Base-by-base conservation (phyloP, 1,140 invertebrate genomes). In the Hypsibius dujardini region DNA sequence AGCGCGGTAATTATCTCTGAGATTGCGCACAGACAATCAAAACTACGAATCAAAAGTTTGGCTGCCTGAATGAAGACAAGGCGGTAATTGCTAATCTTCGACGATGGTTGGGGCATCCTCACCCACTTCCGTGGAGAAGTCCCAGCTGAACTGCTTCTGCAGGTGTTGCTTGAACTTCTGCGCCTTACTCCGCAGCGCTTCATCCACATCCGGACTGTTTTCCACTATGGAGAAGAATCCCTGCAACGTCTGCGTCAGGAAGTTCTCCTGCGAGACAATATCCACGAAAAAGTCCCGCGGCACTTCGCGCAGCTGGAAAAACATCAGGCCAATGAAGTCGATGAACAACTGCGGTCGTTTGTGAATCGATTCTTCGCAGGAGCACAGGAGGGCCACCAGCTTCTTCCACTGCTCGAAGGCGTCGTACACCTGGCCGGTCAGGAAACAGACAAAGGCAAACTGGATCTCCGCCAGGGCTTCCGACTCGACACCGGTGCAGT, bases 391-490 rank as follows among this genome's bases (percentile, higher is more conserved):
- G 47, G 84, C 82, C 1, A 97, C 83, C 1, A 97, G 76, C 72
- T 86, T 84, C 77, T 95, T 93, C 95, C 95, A 98, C 73, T 96
- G 91, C 75, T 96, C 93, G 80, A 97, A 93, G 0, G 90, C 88
- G 77, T 95, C 92, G 59, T 92, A 86, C 71, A 90, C 92, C 78
- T 96, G 91, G 1, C 92, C 94, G 72, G 92, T 85, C 1, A 97
- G 80, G 78, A 97, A 97, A 75, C 90, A 91, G 0, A 95, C 79
- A 78, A 94, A 98, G 1, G 89, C 83, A 79, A 95, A 86, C 80
- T 98, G 91, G 45, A 98, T 75, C 81, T 98, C 95, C 3, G 90
- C 91, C 47, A 98, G 75, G 42, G 82, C 72, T 45, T 76, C 74
- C n/a, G 73, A 74, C 1, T 72, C 71, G 59, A 77, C 74, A 2